Percentiles rank a stretch among this genome's conserved stretches.
Conservation (phyloP, 2,888 invertebrate species). For the Disparrhopalites patrizii region DNA sequence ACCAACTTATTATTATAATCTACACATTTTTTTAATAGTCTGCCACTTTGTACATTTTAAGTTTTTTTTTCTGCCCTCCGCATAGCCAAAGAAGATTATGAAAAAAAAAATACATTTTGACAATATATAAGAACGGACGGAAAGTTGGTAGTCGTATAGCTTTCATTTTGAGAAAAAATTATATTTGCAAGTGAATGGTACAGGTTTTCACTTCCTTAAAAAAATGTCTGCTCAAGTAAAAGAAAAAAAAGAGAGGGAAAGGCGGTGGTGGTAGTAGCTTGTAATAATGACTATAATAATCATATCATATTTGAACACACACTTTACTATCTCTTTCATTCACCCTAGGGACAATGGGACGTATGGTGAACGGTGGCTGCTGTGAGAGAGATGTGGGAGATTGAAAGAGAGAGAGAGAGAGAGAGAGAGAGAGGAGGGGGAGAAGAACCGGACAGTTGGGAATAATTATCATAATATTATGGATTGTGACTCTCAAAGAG, state of each 20-base stretch:
- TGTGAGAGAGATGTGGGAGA: background rate
- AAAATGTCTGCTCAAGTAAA: background rate
- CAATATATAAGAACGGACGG: background rate
- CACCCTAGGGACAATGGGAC: too few relatives aligned
- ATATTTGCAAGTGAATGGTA: slow-evolving; percentile 5
- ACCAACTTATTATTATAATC: too few relatives aligned
- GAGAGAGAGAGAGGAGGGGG: background rate
- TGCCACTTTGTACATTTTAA: too few relatives aligned
- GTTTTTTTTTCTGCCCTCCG: too few relatives aligned
- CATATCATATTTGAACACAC: background rate
- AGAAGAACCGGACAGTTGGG: background rate
- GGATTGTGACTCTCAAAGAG: too few relatives aligned
- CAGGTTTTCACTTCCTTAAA: slow-evolving; percentile 27
- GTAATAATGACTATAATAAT: slow-evolving; percentile 3
- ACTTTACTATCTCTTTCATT: too few relatives aligned
- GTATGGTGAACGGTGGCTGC: too few relatives aligned
- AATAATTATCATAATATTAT: slow-evolving; percentile 15
- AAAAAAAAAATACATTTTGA: background rate
- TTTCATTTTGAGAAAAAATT: slow-evolving; percentile 17
- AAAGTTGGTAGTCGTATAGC: background rate
- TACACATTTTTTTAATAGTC: too few relatives aligned
- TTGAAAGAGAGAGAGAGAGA: background rate
- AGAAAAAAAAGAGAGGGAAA: background rate
- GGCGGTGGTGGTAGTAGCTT: slow-evolving; percentile 2
- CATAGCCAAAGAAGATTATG: background rate